These are phyloP conservation scores for Phymastichus coffea DNA, from an alignment of 1,140 invertebrate species.

Conservation along the genomic window DNA sequence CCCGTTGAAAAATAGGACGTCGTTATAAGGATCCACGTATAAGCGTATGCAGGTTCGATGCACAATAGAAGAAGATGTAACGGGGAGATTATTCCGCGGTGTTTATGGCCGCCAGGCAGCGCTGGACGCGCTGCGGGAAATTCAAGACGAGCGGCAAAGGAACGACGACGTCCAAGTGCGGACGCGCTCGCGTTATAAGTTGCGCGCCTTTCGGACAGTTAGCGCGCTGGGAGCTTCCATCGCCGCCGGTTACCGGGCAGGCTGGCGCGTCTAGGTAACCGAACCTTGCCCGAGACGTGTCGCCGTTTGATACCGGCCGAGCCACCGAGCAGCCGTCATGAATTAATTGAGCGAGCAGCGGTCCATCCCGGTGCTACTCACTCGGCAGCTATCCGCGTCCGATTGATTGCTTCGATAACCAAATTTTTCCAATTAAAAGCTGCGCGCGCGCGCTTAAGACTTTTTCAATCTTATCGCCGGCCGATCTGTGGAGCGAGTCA, in stretches of 20 bases:
- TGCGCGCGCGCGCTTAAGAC: too few species aligned
- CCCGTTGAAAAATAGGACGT: conserved; percentile 2
- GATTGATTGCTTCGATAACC: too few species aligned
- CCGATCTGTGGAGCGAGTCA: too few species aligned
- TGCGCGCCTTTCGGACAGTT: conserved; percentile 15
- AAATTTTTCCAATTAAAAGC: too few species aligned
- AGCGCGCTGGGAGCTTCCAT: neutral
- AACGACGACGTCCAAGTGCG: conserved; percentile 23
- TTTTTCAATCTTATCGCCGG: too few species aligned
- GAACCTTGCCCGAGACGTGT: neutral
- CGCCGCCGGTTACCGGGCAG: neutral
- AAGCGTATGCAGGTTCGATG: neutral
- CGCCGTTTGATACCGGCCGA: too few species aligned
- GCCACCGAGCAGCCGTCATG: too few species aligned
- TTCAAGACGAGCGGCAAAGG: neutral
- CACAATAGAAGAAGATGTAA: conserved; percentile 20
- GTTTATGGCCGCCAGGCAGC: conserved; percentile 1
- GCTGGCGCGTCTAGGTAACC: too few species aligned
- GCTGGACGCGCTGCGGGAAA: neutral
- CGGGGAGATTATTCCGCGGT: conserved; percentile 12
- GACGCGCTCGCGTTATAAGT: conserved; percentile 30
- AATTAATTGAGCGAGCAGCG: conserved; percentile 1
- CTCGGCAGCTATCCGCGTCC: too few species aligned
- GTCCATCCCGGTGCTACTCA: too few species aligned
- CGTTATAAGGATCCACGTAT: neutral